Percentiles rank a stretch among this genome's conserved stretches.
Evolutionary conservation across 1,140 invertebrate species (phyloP).

Genomic region (Caenorhabditis brenneri): DNA sequence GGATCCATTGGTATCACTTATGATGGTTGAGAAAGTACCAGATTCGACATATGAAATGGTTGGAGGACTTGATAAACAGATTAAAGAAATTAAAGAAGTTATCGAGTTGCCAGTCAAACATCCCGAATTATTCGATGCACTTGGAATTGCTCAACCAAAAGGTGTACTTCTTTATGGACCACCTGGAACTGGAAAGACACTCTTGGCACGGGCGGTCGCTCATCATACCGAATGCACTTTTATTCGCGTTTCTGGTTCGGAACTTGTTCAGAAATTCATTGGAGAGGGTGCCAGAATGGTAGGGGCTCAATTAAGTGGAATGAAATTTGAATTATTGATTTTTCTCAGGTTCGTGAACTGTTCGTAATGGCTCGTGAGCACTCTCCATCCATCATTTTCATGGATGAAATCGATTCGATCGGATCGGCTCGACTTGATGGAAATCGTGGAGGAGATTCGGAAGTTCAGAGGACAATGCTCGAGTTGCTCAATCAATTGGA

Average conservation of each 20-base stretch:
- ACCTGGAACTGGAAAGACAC: conserved; percentile 92
- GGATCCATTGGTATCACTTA: conserved; percentile 95
- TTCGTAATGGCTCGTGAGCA: conserved; percentile 99
- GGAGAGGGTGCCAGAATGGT: conserved; percentile 99
- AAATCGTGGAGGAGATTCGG: conserved; percentile 79
- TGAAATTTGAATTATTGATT: too few species aligned
- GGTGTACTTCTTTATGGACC: conserved; percentile 97
- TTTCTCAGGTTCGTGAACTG: conserved; percentile 78
- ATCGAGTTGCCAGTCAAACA: conserved; percentile 99
- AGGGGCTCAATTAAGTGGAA: too few species aligned
- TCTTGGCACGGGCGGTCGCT: conserved; percentile 94
- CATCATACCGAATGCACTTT: conserved; percentile 99
- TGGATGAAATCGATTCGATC: conserved; percentile 99
- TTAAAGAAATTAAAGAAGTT: conserved; percentile 98
- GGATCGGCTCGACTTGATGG: conserved; percentile 97
- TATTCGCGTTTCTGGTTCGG: conserved; percentile 96
- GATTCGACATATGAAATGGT: conserved; percentile 99
- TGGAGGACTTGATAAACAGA: conserved; percentile 97
- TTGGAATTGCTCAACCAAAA: conserved; percentile 98
- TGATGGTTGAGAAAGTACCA: conserved; percentile 98
- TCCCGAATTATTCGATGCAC: conserved; percentile 96
- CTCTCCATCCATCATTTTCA: conserved; percentile 99
- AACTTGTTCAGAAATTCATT: conserved; percentile 99
- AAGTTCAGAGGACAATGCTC: conserved; percentile 99
- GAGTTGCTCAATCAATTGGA: conserved; percentile 97